Evolutionary conservation across 2,888 invertebrate species (phyloP), one percentile per base, ranked within the genome.

Genomic region (Mechanitis mazaeus): DNA sequence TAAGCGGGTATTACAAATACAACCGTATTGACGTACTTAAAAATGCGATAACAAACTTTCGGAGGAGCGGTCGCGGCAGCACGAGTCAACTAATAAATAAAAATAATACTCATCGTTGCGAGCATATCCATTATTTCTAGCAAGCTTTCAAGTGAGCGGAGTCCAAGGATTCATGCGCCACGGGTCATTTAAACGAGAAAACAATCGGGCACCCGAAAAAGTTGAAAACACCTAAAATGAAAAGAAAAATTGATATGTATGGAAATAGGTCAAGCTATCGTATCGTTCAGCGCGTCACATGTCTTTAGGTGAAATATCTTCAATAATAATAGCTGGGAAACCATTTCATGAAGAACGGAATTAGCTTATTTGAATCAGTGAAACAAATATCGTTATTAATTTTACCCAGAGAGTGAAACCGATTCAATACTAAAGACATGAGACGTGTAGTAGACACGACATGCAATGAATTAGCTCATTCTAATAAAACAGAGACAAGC

Each of bases 151-250:
- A 76, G 79, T 75, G 79, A 77, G 74, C 73, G 78, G 71, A 64
- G 79, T 84, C 85, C 87, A 78, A 80, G 74, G 75, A 72, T 71
- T 80, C 88, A 87, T 87, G 87, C 84, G 81, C 81, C 81, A 76
- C 76, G 78, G 77, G 81, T 90, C 90, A 90, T 89, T 90, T 90
- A 85, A 90, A 89, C 76, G 90, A 90, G 90, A 90, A 91, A 84
- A 84, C 89, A 81, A 91, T 89, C 81, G 91, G 91, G 87, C 91
- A 91, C 79, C 91, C 90, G 81, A 91, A 90, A 89, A 91, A 90
- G 85, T 86, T 90, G 90, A 91, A 91, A 81, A 90, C 90, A 91
- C 91, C 91, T 90, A 89, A 90, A 90, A 89, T 85, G 85, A 87
- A 87, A 79, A 85, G 83, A 86, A 87, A 86, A 83, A 71, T 85